These are phyloP conservation scores for Elegia similella DNA, from an alignment of 2,888 invertebrate genomes.

Conservation along the genomic window DNA sequence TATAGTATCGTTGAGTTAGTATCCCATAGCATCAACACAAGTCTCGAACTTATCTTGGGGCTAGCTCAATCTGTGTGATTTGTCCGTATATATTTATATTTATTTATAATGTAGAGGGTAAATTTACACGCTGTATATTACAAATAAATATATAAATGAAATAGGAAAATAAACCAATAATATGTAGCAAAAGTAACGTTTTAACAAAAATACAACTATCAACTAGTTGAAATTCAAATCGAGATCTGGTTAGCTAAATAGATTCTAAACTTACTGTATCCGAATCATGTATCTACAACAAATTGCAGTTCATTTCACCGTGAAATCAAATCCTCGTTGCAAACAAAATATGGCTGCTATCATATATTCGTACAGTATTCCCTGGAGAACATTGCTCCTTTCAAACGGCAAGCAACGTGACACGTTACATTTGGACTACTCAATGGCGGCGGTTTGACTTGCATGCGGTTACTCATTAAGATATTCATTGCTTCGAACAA, in stretches of 20 bases:
- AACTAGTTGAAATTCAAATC: not conserved
- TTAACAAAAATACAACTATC: not conserved
- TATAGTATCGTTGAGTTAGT: no score
- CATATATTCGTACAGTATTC: constrained; percentile 15
- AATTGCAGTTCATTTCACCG: constrained; percentile 8
- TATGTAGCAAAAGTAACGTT: not conserved
- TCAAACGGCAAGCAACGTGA: constrained; percentile 11
- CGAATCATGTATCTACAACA: not conserved
- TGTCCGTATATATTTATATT: no score
- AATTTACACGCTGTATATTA: no score
- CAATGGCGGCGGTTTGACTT: constrained; percentile 17
- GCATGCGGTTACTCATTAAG: constrained; percentile 17
- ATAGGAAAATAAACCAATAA: no score
- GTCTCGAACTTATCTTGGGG: no score
- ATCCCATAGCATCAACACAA: no score
- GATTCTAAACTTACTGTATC: not conserved
- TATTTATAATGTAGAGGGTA: no score
- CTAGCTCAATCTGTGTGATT: no score
- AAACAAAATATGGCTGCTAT: constrained; percentile 13
- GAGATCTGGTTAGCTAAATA: not conserved
- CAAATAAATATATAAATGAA: no score
- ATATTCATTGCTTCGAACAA: constrained; percentile 17
- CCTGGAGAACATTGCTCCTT: constrained; percentile 8
- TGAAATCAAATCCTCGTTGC: constrained; percentile 16
- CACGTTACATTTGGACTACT: constrained; percentile 17